phyloP scores from a whole-genome alignment of 2,888 invertebrate species.

The Pseudanteris insignis region DNA sequence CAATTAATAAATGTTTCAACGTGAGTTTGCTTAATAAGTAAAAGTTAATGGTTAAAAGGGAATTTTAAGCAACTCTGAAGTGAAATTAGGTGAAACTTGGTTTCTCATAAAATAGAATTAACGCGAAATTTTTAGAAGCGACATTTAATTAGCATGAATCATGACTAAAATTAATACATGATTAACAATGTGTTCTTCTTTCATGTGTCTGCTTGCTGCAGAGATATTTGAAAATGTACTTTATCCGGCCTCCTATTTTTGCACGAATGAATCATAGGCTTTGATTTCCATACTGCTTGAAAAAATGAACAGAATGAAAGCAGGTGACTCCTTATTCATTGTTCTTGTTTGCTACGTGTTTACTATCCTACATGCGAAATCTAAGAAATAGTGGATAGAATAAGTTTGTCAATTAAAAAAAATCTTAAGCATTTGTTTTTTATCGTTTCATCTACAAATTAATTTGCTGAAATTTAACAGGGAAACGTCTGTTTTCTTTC shows the following conservation, averaged over 20 bases:
- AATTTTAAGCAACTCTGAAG: too few species aligned
- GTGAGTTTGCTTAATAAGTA: too few species aligned
- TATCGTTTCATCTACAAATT: neutral
- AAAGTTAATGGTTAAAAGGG: too few species aligned
- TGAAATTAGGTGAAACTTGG: too few species aligned
- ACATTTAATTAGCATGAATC: too few species aligned
- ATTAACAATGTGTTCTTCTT: too few species aligned
- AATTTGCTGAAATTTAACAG: neutral
- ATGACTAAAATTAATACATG: too few species aligned
- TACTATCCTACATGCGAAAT: neutral
- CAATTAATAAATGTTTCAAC: too few species aligned
- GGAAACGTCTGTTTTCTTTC: neutral
- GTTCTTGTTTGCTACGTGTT: neutral
- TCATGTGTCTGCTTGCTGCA: too few species aligned
- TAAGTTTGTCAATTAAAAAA: neutral
- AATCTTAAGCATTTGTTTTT: neutral
- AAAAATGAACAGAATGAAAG: slow-evolving; percentile 1
- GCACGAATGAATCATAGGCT: slow-evolving; percentile 6
- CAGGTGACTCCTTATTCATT: slow-evolving; percentile 10
- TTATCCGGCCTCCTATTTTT: slow-evolving; percentile 2
- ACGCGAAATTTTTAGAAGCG: too few species aligned
- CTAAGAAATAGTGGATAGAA: neutral
- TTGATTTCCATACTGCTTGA: slow-evolving; percentile 3
- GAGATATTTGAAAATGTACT: too few species aligned
- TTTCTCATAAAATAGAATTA: too few species aligned